Evolutionary conservation across 2,888 invertebrate genomes (phyloP).

Genomic region (Flexamia atlantica): DNA sequence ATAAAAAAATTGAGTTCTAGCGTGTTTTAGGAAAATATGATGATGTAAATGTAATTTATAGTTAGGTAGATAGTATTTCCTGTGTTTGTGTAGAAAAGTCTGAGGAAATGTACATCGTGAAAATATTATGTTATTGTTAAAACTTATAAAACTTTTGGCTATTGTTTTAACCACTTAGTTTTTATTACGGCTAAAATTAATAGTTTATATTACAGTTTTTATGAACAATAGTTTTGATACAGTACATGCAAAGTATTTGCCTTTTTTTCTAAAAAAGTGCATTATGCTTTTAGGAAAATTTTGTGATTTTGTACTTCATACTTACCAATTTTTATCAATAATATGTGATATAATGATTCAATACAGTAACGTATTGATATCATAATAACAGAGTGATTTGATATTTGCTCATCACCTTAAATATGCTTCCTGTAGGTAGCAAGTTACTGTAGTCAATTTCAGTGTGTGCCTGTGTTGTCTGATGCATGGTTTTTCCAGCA

Average conservation of each 20-base stretch:
- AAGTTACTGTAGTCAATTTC: background rate
- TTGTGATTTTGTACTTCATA: constrained; percentile 1
- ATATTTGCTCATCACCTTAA: background rate
- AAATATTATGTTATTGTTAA: too few relatives aligned
- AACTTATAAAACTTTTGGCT: too few relatives aligned
- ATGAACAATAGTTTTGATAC: too few relatives aligned
- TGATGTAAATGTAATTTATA: too few relatives aligned
- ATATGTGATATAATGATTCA: background rate
- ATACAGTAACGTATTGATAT: background rate
- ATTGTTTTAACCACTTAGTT: too few relatives aligned
- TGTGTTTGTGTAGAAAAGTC: too few relatives aligned
- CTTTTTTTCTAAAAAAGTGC: constrained; percentile 44
- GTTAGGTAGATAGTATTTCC: too few relatives aligned
- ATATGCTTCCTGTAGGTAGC: background rate
- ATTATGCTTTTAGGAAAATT: constrained; percentile 32
- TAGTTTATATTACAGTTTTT: too few relatives aligned
- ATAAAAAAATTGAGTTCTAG: background rate
- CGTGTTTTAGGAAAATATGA: background rate
- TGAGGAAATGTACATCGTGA: too few relatives aligned
- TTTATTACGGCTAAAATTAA: too few relatives aligned
- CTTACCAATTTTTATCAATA: background rate
- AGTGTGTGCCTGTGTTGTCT: background rate
- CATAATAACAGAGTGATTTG: background rate
- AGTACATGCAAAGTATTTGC: constrained; percentile 21
- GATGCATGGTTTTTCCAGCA: constrained; percentile 48